These are phyloP conservation scores for Falco biarmicus DNA, from an alignment of 2,797 vertebrate species.

Conservation along the genomic window DNA sequence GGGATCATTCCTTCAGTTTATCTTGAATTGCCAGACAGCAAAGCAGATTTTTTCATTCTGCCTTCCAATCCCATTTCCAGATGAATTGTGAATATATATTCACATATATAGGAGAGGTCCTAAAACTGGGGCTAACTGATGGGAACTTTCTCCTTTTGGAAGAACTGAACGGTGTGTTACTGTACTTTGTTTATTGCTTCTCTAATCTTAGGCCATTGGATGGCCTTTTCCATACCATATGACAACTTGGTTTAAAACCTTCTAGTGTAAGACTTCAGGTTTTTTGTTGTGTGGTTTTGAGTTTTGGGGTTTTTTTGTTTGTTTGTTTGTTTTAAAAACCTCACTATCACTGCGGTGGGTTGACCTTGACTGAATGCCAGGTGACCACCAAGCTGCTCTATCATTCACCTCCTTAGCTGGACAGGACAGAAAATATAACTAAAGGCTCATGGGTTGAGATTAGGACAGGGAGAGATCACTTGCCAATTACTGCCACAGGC, in stretches of 20 bases:
- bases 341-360: too few species aligned
- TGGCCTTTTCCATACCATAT: not conserved
- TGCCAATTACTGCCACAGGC: too few species aligned
- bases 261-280: not conserved
- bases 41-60: not conserved
- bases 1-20: not conserved
- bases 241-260: not conserved
- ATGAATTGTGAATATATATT: too few species aligned
- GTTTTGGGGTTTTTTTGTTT: too few species aligned
- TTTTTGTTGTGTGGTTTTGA: not conserved
- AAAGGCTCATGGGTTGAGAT: too few species aligned
- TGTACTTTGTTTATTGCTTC: not conserved
- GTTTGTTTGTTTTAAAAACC: too few species aligned
- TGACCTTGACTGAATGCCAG: not conserved
- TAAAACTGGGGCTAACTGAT: not conserved
- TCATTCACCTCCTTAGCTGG: not conserved
- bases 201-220: not conserved
- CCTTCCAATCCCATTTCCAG: not conserved
- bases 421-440: not conserved
- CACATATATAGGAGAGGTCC: not conserved
- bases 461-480: too few species aligned
- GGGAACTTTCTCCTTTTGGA: not conserved
- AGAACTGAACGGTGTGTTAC: not conserved
- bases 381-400: not conserved
- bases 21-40: not conserved